phyloP scores from a whole-genome alignment of 1,140 invertebrate species.

The Zaprionus kolodkinae region DNA sequence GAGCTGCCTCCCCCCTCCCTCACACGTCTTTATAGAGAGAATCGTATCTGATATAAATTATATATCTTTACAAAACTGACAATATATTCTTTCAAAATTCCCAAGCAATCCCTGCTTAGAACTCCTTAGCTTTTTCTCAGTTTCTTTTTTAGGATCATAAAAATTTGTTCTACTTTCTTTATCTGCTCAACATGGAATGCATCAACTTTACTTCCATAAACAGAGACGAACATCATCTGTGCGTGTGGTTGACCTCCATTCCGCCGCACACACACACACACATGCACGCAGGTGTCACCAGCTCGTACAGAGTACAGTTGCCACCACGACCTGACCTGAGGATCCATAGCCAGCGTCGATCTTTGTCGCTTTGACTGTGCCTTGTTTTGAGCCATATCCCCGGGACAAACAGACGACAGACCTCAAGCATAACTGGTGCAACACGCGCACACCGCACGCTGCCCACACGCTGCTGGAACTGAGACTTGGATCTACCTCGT shows the following conservation, averaged over 20 bases:
- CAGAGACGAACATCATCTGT: neutral
- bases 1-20: too few species aligned
- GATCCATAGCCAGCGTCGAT: constrained; percentile 7
- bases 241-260: constrained; percentile 33
- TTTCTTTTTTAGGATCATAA: neutral
- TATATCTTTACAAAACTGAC: neutral
- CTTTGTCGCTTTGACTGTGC: constrained; percentile 35
- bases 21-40: neutral
- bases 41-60: neutral
- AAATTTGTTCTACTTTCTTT: neutral
- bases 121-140: neutral
- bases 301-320: constrained; percentile 46
- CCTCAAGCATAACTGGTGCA: constrained; percentile 53
- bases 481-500: neutral
- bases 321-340: constrained; percentile 46
- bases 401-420: constrained; percentile 22
- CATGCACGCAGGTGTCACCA: constrained; percentile 38
- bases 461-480: constrained; percentile 49
- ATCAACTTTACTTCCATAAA: neutral
- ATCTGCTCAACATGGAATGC: neutral
- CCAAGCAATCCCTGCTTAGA: neutral
- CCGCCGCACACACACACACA: neutral
- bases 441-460: constrained; percentile 38
- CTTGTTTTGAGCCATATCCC: constrained; percentile 35
- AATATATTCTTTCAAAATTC: too few species aligned